phyloP scores from a whole-genome alignment of 2,113 vertebrate species.

The Ictidomys tridecemlineatus region DNA sequence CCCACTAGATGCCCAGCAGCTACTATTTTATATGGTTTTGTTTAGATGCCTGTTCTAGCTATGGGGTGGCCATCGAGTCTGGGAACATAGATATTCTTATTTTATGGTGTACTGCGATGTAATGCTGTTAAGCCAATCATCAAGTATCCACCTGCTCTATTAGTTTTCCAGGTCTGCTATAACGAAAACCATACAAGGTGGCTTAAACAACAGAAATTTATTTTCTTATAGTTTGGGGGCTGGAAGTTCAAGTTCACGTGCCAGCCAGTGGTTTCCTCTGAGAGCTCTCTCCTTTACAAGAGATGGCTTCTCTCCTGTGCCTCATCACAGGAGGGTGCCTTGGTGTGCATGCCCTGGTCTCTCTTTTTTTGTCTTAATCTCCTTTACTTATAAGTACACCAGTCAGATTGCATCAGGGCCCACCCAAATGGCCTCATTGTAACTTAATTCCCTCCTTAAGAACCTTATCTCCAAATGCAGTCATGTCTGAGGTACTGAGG shows the following conservation, averaged over 20 bases:
- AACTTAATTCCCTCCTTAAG: background rate
- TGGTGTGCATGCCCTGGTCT: rapidly evolving
- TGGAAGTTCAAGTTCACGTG: background rate
- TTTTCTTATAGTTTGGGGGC: background rate
- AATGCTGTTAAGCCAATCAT: background rate
- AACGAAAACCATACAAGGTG: background rate
- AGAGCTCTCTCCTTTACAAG: background rate
- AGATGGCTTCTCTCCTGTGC: background rate
- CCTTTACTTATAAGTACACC: background rate
- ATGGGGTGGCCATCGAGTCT: background rate
- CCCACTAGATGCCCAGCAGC: background rate
- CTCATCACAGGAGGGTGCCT: background rate
- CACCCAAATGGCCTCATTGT: background rate
- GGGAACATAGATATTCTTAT: background rate
- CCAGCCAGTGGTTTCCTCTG: background rate
- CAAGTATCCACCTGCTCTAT: background rate
- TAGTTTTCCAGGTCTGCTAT: background rate
- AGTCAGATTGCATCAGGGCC: background rate
- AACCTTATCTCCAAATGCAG: background rate
- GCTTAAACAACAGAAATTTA: background rate
- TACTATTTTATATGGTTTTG: background rate
- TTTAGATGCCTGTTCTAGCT: background rate
- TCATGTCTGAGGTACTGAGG: background rate
- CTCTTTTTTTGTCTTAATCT: background rate
- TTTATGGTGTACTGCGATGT: background rate